Evolutionary conservation across 2,113 vertebrate genomes (phyloP), one percentile per base, ranked within the genome.

Genomic region (Bucco capensis): DNA sequence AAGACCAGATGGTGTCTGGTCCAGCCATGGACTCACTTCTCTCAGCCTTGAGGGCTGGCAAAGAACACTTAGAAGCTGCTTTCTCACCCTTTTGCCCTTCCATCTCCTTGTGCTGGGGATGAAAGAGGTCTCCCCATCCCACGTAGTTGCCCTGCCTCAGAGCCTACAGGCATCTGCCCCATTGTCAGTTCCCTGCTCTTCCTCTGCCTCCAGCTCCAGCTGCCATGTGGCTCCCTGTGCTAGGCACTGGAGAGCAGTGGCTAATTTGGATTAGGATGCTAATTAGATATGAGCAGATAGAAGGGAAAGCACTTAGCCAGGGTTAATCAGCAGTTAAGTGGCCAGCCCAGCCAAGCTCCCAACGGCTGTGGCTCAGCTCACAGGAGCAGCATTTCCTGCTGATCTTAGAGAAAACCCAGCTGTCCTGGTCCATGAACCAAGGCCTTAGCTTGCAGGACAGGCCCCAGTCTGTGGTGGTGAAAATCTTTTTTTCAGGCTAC

Each of bases 251-350:
- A 2, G 54, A 91, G 44, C 62, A 60, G 74, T 77, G 62, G 64
- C 82, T 97, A 92, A 95, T 96, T 96, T 95, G 90, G 74, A 90
- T 96, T 96, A 96, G 85, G 83, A 91, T 90, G 93, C 90, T 96
- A 96, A 96, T 96, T 95, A 93, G 83, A 93, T 96, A 92, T 78
- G 77, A 96, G 84, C 28, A 10, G 87, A 91, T 83, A 86, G 79
- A 92, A 72, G 1, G 10, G 85, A 91, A 91, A 96, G 83, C 88
- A 90, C 50, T 95, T 95, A 95, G 88, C 62, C 80, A 85, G 85
- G 89, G 94, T 96, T 96, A 96, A 96, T 96, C 84, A 96, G 82
- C 80, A 91, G 93, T 88, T 95, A 96, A 95, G 83, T 78, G 88
- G 80, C 84, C 76, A 80, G 86, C 64, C 86, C 71, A 80, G 74